Conservation (phyloP, 2,113 vertebrate genomes). For the Lethenteron reissneri region DNA sequence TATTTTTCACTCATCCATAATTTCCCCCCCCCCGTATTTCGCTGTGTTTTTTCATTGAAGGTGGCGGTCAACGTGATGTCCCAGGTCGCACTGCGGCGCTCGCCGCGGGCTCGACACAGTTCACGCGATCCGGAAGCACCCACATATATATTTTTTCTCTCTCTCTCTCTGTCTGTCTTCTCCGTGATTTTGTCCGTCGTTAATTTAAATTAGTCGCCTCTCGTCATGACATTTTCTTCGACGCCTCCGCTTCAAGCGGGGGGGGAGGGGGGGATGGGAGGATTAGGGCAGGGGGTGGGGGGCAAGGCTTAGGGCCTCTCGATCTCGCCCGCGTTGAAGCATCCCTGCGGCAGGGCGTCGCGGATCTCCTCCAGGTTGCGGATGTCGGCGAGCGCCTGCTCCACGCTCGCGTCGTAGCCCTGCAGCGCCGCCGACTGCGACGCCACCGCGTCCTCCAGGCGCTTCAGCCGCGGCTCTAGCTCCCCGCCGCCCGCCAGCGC, state of each 20-base stretch:
- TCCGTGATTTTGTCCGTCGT: too few relatives aligned
- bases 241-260: neutral
- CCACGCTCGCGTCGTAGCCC: slow-evolving; percentile 29
- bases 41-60: too few relatives aligned
- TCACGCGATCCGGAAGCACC: too few relatives aligned
- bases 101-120: too few relatives aligned
- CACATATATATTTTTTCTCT: too few relatives aligned
- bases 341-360: slow-evolving; percentile 33
- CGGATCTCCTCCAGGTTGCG: slow-evolving; percentile 54
- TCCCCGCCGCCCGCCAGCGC: neutral
- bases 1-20: too few relatives aligned
- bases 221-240: too few relatives aligned
- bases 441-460: neutral
- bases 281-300: neutral
- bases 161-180: too few relatives aligned
- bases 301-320: slow-evolving; percentile 36
- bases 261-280: neutral
- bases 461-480: neutral
- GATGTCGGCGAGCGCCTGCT: slow-evolving; percentile 39
- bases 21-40: too few relatives aligned
- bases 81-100: too few relatives aligned
- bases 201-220: too few relatives aligned
- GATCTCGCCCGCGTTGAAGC: slow-evolving; percentile 42
- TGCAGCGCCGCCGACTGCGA: neutral
- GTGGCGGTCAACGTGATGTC: too few relatives aligned